Base-by-base conservation (phyloP, 2,888 invertebrate species). In the Dimorphilus gyrociliatus region DNA sequence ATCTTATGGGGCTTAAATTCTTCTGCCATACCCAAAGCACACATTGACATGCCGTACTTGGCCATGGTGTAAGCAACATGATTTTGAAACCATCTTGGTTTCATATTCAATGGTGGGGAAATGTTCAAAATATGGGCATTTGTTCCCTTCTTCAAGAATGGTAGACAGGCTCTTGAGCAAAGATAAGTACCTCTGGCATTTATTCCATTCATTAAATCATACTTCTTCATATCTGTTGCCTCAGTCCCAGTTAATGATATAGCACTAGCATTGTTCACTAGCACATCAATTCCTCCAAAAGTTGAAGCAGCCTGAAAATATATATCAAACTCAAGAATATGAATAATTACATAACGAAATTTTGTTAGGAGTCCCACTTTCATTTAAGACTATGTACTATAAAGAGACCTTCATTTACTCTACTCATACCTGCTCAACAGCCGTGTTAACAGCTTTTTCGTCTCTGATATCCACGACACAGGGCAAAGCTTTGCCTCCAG, bases 31-130 rank as follows among this genome's bases (percentile, higher is more conserved):
- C 94, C 92, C 10, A 94, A 67, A 2, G 81, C 88, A 61, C 90
- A 92, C 85, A 94, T 82, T 0, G 88, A 88, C 92, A 92, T 92
- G 15, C 90, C 92, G 60, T 86, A 94, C 59, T 94, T 94, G 2
- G 94, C 85, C 77, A 92, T 92, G 1, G 92, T 90, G 63, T 97
- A 94, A 1, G 90, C 64, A n/a, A 86, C 80, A 63, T 90, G 81
- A 41, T 78, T 70, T 29, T 74, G 72, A 59, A 94, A 88, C 94
- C 94, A 94, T 45, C 73, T 68, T 1, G 84, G 74, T 44, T 74
- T 72, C 76, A 94, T 72, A 57, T 78, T 81, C 13, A 94, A 67
- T 0, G 94, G 94, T 2, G 94, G 94, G 16, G 88, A 88, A 29
- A 94, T 68, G 62, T 92, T 94, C 13, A 94, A 69, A 44, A 94